Evolutionary conservation across 92 coral and sea anemone species (phyloP).

Genomic region (Porites lobata): DNA sequence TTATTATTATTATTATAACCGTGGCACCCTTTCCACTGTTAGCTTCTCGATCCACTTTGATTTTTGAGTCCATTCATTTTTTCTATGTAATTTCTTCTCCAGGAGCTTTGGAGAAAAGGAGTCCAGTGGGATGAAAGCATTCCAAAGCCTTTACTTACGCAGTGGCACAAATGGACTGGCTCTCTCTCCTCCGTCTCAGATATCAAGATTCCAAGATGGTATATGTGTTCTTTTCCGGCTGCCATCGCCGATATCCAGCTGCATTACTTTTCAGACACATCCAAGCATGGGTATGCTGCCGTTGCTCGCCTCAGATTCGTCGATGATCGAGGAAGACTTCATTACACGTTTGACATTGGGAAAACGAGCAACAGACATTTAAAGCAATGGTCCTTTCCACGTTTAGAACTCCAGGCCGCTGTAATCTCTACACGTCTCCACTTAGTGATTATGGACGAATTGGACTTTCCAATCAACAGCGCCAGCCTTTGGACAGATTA

Average conservation of each 20-base stretch:
- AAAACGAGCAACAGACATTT: background rate
- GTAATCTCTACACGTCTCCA: background rate
- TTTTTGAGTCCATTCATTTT: slow-evolving; percentile 9
- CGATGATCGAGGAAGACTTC: background rate
- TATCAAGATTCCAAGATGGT: slow-evolving; percentile 48
- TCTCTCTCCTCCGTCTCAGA: slow-evolving; percentile 42
- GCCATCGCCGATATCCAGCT: slow-evolving; percentile 20
- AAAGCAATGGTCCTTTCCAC: background rate
- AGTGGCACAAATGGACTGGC: slow-evolving; percentile 41
- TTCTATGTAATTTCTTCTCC: slow-evolving; percentile 11
- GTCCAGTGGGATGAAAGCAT: slow-evolving; percentile 48
- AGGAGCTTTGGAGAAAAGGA: background rate
- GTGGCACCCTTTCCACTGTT: slow-evolving; percentile 36
- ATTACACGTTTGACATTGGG: background rate
- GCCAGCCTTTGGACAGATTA: background rate
- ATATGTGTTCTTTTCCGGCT: background rate
- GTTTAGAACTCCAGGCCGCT: background rate
- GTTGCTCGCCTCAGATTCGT: background rate
- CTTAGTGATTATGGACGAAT: background rate
- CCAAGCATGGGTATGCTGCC: slow-evolving; percentile 3
- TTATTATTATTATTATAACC: background rate
- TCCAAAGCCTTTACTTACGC: slow-evolving; percentile 24
- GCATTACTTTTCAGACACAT: slow-evolving; percentile 1
- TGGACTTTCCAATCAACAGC: background rate
- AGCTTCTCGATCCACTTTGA: slow-evolving; percentile 44